Evolutionary conservation across 1,140 invertebrate genomes (phyloP), one percentile per base, ranked within the genome.

Genomic region (Ceratosolen solmsi): DNA sequence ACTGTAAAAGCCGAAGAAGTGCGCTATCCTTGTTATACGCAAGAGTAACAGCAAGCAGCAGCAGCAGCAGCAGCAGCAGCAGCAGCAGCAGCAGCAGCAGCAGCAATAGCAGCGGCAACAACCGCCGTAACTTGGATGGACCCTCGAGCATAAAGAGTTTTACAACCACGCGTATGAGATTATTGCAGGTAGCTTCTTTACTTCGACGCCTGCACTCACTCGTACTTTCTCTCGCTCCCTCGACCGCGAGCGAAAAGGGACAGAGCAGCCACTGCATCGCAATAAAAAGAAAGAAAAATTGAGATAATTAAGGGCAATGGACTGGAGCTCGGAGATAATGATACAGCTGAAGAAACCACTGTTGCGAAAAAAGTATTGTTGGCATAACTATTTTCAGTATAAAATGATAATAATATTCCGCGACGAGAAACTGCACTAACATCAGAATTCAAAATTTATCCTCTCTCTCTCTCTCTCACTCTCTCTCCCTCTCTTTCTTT

Each of bases 291-390:
- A 20, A 51, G 49, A 78, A 78, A 77, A 33, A 58, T 74, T 58
- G 72, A 74, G 54, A 60, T 60, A 75, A 75, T 75, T 75, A 46
- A 75, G 73, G 56, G 33, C 54, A 51, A 75, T 60, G 73, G 54
- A 60, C 73, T 60, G 54, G 17, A 41, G 56, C 56, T n/a, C 15
- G n/a, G 33, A 27, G 73, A 75, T 75, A 75, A 75, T 56, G 73
- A 58, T 63, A 27, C 73, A n/a, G 73, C 25, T 27, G 51, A 60
- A 63, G 25, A 75, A 58, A 75, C 56, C 30, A 33, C 15, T 38
- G 56, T 30, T 60, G 33, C 36, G 25, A 75, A 74, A 74, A 74
- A 74, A 74, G 20, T 74, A 56, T 22, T 30, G 25, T 51, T 36
- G 30, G 15, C 25, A 17, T 9, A 56, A 74, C 25, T 74, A 74